A percentile compares a stretch with the other conserved stretches of the same genome.
Evolutionary conservation across 2,797 vertebrate species (phyloP).

Genomic region (Pitangus sulphuratus): DNA sequence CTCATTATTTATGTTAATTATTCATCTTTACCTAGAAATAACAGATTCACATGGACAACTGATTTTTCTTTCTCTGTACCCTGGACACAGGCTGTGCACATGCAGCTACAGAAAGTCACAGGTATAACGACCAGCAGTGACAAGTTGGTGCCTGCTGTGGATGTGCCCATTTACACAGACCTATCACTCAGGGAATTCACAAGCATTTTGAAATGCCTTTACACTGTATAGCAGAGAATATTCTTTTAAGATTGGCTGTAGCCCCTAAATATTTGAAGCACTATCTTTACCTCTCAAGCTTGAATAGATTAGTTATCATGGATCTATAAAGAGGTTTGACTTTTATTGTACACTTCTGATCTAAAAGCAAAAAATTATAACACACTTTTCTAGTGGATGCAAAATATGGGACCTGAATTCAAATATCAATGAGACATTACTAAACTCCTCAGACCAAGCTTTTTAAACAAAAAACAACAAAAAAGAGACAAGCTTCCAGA

Average conservation of each 20-base stretch:
- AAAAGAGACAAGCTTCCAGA: background rate
- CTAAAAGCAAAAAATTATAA: background rate
- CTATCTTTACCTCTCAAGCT: background rate
- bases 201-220: background rate
- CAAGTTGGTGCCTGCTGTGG: too few relatives aligned
- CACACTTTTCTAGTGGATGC: background rate
- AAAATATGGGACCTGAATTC: background rate
- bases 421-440: background rate
- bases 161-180: accelerated
- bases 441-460: background rate
- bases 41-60: background rate
- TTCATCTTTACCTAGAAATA: background rate
- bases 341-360: background rate
- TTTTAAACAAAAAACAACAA: background rate
- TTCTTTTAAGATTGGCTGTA: background rate
- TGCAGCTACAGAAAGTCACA: too few relatives aligned
- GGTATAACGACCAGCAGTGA: background rate
- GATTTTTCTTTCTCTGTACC: background rate
- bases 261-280: background rate
- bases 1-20: background rate
- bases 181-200: background rate
- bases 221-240: background rate
- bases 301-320: background rate
- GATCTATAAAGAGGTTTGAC: background rate
- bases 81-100: accelerated